Base-by-base conservation (phyloP, 1,140 invertebrate species). In the Gonatopus flavifemur region DNA sequence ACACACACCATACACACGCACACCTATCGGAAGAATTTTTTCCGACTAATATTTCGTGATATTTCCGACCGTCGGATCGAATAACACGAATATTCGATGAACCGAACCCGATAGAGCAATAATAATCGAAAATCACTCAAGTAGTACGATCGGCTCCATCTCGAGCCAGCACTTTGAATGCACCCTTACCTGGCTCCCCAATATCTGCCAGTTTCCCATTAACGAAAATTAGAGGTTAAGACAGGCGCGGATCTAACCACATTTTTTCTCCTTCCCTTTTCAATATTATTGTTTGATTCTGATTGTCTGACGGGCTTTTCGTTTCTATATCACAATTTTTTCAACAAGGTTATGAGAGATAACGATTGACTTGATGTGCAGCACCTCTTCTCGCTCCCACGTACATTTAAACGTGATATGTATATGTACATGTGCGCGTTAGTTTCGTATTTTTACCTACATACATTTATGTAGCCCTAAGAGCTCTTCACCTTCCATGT, bases 331-430 rank as follows among this genome's bases (percentile, higher is more conserved):
- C 35, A 37, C 48, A 52, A n/a, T 49, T 48, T 39, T 52, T 55
- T 45, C 48, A 54, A 62, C 60, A 68, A 72, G 70, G 72, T 74
- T 74, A 74, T 64, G 64, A 67, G 53, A 69, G 67, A 70, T 71
- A 74, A 74, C 69, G 72, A 74, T 74, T 74, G 62, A 64, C 62
- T 62, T 59, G 59, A 55, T 38, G 40, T 51, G 42, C 36, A 50
- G n/a, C n/a, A n/a, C n/a, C n/a, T n/a, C n/a, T n/a, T n/a, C n/a
- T n/a, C n/a, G n/a, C n/a, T n/a, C n/a, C n/a, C n/a, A n/a, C n/a
- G n/a, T n/a, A n/a, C n/a, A n/a, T n/a, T n/a, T 42, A 45, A 50
- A 43, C 41, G 36, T 55, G 44, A 51, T 41, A 15, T 36, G 24
- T 55, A 51, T 42, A 40, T 21, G 51, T 39, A 33, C 35, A 44